These are phyloP conservation scores for Penaeus chinensis DNA, from an alignment of 1,140 invertebrate species.

Conservation along the genomic window DNA sequence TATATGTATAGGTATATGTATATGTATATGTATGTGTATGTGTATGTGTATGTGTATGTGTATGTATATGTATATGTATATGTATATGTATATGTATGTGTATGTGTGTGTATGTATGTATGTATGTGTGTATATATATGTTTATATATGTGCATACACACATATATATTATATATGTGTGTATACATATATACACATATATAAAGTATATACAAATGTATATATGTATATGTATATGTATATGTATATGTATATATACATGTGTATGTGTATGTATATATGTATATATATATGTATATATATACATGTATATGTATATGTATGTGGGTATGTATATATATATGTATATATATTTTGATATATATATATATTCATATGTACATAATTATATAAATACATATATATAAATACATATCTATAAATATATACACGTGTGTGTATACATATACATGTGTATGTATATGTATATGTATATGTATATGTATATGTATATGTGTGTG, in stretches of 20 bases:
- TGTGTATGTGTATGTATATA: slow-evolving; percentile 26
- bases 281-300: slow-evolving; percentile 23
- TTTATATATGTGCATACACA: background rate
- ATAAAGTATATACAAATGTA: slow-evolving; percentile 15
- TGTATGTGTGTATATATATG: background rate
- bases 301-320: background rate
- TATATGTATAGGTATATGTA: background rate
- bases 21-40: background rate
- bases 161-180: slow-evolving; percentile 3
- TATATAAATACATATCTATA: background rate
- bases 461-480: background rate
- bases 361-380: background rate
- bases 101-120: background rate
- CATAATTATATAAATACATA: background rate
- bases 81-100: background rate
- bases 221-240: too few relatives aligned
- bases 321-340: background rate
- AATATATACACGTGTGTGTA: background rate
- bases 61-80: background rate
- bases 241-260: slow-evolving; percentile 26
- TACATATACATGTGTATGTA: background rate
- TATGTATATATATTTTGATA: background rate
- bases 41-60: background rate
- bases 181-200: background rate
- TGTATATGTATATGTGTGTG: too few relatives aligned